Evolutionary conservation across 2,888 invertebrate genomes (phyloP).

Genomic region (Archips crataeganus): DNA sequence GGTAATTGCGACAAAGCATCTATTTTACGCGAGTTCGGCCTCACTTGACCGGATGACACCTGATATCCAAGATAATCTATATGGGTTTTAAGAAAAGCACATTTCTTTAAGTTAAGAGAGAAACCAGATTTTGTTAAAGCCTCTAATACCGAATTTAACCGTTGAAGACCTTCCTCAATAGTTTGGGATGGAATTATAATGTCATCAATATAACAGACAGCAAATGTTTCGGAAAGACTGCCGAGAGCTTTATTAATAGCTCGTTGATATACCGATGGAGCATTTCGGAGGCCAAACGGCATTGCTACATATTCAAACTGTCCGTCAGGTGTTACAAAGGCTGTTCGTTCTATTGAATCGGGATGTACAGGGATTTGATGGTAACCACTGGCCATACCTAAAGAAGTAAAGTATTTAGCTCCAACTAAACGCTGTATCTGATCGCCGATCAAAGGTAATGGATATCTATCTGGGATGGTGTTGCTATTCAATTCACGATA

Average conservation of each 20-base stretch:
- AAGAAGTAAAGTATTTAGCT: slow-evolving; percentile 29
- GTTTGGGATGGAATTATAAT: neutral
- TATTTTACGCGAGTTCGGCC: slow-evolving; percentile 1
- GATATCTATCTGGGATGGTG: slow-evolving; percentile 13
- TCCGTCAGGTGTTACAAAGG: slow-evolving; percentile 43
- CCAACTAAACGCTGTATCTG: slow-evolving; percentile 39
- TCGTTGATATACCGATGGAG: slow-evolving; percentile 42
- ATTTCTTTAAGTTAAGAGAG: slow-evolving; percentile 7
- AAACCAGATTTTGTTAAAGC: slow-evolving; percentile 4
- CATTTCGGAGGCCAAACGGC: slow-evolving; percentile 45
- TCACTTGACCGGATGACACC: slow-evolving; percentile 42
- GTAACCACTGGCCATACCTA: slow-evolving; percentile 43
- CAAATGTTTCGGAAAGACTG: slow-evolving; percentile 16
- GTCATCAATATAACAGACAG: slow-evolving; percentile 29
- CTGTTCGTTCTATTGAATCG: slow-evolving; percentile 42
- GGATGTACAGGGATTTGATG: slow-evolving; percentile 37
- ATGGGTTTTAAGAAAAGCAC: neutral
- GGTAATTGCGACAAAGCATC: slow-evolving; percentile 13
- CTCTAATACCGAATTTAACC: slow-evolving; percentile 8
- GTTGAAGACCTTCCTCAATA: slow-evolving; percentile 14
- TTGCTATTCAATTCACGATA: slow-evolving; percentile 34
- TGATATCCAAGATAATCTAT: slow-evolving; percentile 10
- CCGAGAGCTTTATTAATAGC: slow-evolving; percentile 43
- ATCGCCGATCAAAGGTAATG: slow-evolving; percentile 19
- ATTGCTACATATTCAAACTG: slow-evolving; percentile 42